Percentiles rank a stretch among this genome's conserved stretches.
Evolutionary conservation across 64 coral and sea anemone species (phyloP).

Genomic region (Acropora yongei): DNA sequence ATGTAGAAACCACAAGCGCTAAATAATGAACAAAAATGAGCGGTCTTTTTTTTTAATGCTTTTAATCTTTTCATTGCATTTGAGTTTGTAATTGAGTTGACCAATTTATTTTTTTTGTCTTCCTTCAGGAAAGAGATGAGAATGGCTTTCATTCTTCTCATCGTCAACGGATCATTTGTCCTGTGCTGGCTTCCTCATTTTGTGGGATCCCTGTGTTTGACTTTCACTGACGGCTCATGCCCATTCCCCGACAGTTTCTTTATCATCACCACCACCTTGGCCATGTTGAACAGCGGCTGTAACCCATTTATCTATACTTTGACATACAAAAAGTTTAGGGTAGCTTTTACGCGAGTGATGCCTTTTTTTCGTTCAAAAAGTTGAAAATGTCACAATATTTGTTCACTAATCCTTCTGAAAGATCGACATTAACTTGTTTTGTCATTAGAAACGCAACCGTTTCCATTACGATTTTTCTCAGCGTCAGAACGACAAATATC

Average conservation of each 20-base stretch:
- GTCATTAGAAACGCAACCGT: background rate
- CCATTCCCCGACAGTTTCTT: conserved; percentile 70
- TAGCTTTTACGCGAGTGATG: conserved; percentile 11
- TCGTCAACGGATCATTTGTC: conserved; percentile 66
- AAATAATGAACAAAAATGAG: too few relatives aligned
- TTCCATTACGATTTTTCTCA: too few relatives aligned
- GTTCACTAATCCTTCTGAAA: background rate
- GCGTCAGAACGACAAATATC: too few relatives aligned
- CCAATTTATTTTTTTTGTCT: background rate
- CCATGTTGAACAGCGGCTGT: conserved; percentile 77
- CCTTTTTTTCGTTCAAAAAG: conserved; percentile 11
- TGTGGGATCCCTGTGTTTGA: conserved; percentile 62
- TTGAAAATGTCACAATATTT: background rate
- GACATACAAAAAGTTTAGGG: conserved; percentile 51
- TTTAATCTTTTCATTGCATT: too few relatives aligned
- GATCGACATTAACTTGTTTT: background rate
- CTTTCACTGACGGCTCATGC: conserved; percentile 39
- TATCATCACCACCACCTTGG: conserved; percentile 68
- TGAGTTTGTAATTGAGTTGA: background rate
- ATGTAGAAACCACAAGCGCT: too few relatives aligned
- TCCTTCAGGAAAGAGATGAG: conserved; percentile 68
- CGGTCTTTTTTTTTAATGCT: too few relatives aligned
- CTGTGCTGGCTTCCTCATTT: conserved; percentile 71
- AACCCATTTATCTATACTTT: conserved; percentile 72
- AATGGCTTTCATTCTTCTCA: conserved; percentile 54